Evolutionary conservation across 2,113 vertebrate genomes (phyloP), one percentile per base, ranked within the genome.

Genomic region (Chamaetylas fuelleborni): DNA sequence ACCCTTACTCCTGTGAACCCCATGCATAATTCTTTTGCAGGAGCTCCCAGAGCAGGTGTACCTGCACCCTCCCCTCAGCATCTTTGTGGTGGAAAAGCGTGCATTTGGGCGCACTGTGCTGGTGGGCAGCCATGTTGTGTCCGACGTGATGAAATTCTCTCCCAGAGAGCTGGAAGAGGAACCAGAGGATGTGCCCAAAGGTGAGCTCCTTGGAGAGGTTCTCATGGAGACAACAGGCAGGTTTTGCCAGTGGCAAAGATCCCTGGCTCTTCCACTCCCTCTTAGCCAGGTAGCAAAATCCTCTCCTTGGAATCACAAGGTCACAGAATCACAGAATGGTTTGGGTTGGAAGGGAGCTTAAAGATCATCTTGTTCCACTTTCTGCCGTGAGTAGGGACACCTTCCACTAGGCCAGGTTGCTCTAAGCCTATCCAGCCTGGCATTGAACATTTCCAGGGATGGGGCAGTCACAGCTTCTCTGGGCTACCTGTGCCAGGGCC

Each of bases 51-150:
- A 99, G 87, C 98, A 98, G 81, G 98, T 98, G 8, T 99, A 99
- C 90, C 97, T 99, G 64, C 99, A 99, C 95, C 99, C 99, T 82
- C 99, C 99, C 9, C 98, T 99, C 82, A 99, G 98, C 23, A 92
- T 99, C 91, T 99, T 99, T 1, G 98, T 99, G 80, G 97, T 99
- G 69, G 99, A 99, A 90, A 98, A 98, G 74, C 96, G 98, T 29
- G 98, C 98, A 0, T 99, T 99, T 34, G 99, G 99, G 17, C 98
- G 97, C 18, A 97, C 97, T 0, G 98, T 98, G 36, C 96, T 99
- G 43, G 98, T 99, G 38, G 99, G 99, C 10, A 98, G 98, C 10
- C 98, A 99, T 3, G 91, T 98, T 19, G 98, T 99, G 33, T 98
- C 98, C 12, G 71, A 97, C 24, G 98, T 99, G 53, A 98, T 99